Conservation (phyloP, 37 sponge, comb jelly and placozoan genomes). For the Spongilla lacustris region DNA sequence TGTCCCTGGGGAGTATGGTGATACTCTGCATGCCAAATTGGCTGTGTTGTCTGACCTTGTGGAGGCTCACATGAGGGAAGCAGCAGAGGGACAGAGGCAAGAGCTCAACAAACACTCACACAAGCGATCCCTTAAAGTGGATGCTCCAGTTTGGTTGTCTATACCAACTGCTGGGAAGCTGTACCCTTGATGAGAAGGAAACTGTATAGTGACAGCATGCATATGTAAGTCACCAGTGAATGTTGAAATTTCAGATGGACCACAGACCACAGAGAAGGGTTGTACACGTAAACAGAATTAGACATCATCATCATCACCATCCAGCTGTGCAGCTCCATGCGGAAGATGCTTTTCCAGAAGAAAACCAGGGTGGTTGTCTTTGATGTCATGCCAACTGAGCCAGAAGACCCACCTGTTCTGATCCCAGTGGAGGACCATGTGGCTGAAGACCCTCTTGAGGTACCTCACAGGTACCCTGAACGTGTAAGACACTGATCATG, state of each 20-base stretch:
- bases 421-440: too few relatives aligned
- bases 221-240: conserved; percentile 29
- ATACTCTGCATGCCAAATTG: conserved; percentile 14
- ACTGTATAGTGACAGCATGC: conserved; percentile 21
- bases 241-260: conserved; percentile 31
- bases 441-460: too few relatives aligned
- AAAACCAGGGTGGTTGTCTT: too few relatives aligned
- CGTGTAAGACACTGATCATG: too few relatives aligned
- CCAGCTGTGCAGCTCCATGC: too few relatives aligned
- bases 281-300: conserved; percentile 35
- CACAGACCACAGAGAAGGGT: conserved; percentile 10
- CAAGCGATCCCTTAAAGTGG: not conserved
- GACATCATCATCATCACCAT: too few relatives aligned
- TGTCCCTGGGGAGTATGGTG: conserved; percentile 18
- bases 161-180: conserved; percentile 64
- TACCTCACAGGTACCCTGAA: too few relatives aligned
- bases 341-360: too few relatives aligned
- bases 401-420: too few relatives aligned
- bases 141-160: conserved; percentile 66
- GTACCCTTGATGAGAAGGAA: conserved; percentile 66
- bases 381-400: too few relatives aligned
- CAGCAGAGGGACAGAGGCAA: conserved; percentile 25
- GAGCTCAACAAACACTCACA: conserved; percentile 14
- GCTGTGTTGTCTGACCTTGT: conserved; percentile 43
- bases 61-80: conserved; percentile 14